Evolutionary conservation across 2,797 vertebrate species (phyloP).

Genomic region (Lindbergichthys nudifrons): DNA sequence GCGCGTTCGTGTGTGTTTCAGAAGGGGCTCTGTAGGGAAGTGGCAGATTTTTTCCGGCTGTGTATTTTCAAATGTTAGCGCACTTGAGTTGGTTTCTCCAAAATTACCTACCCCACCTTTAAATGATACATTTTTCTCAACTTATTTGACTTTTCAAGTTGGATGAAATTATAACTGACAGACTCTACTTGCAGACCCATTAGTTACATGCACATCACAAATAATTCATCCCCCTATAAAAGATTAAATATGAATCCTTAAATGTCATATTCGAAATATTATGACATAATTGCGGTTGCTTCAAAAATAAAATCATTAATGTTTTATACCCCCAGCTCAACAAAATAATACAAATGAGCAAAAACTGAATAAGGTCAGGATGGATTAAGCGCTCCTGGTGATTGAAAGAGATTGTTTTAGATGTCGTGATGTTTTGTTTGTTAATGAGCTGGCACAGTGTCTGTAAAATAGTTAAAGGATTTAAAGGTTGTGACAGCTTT

Average conservation of each 20-base stretch:
- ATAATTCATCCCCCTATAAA: conserved; percentile 47
- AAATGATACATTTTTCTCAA: conserved; percentile 17
- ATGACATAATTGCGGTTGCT: conserved; percentile 23
- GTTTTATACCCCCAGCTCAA: background rate
- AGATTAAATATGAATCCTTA: conserved; percentile 39
- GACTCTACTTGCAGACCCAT: conserved; percentile 22
- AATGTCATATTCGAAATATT: conserved; percentile 34
- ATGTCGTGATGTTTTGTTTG: background rate
- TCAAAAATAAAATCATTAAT: background rate
- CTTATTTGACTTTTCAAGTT: conserved; percentile 22
- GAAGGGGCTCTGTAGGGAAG: no score
- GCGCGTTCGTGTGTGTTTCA: no score
- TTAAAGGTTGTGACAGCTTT: background rate
- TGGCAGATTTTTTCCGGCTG: no score
- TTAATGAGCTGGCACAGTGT: background rate
- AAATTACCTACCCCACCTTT: no score
- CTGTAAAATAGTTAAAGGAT: conserved; percentile 1
- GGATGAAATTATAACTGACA: conserved; percentile 13
- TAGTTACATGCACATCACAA: conserved; percentile 32
- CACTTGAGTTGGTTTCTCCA: no score
- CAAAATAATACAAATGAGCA: background rate
- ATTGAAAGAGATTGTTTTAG: background rate
- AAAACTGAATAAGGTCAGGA: background rate
- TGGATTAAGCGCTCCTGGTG: background rate
- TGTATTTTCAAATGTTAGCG: no score